These are phyloP conservation scores for Martes martes DNA, from an alignment of 2,113 vertebrate species.

Conservation along the genomic window DNA sequence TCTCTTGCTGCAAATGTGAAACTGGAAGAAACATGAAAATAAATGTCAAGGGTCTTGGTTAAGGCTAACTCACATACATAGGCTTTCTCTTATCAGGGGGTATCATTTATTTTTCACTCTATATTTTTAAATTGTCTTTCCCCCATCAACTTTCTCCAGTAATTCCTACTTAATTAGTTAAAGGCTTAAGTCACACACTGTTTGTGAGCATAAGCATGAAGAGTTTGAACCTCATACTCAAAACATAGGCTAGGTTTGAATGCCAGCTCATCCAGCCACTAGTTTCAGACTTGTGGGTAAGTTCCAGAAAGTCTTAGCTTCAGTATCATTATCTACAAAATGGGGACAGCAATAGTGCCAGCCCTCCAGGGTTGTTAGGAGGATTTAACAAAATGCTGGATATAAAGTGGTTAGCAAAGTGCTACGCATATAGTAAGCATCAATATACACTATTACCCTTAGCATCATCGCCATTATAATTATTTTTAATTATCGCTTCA, in stretches of 20 bases:
- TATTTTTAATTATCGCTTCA: slow-evolving; percentile 28
- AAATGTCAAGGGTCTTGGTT: background rate
- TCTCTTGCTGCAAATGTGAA: background rate
- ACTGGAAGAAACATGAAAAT: slow-evolving; percentile 12
- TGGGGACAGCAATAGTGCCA: background rate
- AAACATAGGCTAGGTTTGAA: background rate
- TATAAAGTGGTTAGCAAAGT: background rate
- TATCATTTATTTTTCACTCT: background rate
- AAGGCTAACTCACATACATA: background rate
- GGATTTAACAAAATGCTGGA: background rate
- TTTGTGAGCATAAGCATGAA: background rate
- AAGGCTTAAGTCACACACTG: background rate
- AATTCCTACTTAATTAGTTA: background rate
- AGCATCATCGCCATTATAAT: background rate
- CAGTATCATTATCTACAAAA: background rate
- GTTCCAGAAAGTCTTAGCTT: background rate
- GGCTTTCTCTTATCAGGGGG: background rate
- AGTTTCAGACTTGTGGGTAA: background rate
- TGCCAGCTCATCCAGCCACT: background rate
- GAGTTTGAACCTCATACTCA: background rate
- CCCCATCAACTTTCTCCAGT: background rate
- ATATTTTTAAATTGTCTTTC: background rate
- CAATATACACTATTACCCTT: background rate
- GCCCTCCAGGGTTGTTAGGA: no score
- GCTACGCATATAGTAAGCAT: background rate